Percentiles rank a stretch among this genome's conserved stretches.
These are phyloP conservation scores for Theretra japonica DNA, from an alignment of 2,888 invertebrate species.

Conservation along the genomic window DNA sequence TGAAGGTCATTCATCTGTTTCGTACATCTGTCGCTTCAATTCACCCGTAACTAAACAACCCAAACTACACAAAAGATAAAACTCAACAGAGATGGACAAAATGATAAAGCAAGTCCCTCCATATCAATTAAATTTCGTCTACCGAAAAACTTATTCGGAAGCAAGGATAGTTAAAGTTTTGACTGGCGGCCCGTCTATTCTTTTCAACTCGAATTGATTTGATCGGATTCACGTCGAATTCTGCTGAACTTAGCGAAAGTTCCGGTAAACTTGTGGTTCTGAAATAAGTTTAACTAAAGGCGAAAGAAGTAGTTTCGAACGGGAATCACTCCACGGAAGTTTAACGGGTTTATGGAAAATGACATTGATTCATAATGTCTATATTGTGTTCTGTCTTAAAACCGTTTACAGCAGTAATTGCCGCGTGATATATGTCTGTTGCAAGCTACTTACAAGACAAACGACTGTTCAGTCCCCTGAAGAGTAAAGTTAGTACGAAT, in stretches of 20 bases:
- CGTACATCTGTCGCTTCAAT: background rate
- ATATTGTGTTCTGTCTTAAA: constrained; percentile 40
- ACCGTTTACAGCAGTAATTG: constrained; percentile 27
- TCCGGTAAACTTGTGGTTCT: constrained; percentile 66
- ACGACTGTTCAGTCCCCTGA: background rate
- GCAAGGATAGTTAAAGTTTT: constrained; percentile 62
- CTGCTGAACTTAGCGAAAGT: constrained; percentile 65
- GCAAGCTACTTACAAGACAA: background rate
- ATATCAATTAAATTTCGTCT: constrained; percentile 57
- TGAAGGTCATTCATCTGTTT: background rate
- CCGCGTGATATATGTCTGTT: background rate
- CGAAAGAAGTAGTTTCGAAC: constrained; percentile 71
- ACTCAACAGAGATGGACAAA: constrained; percentile 28
- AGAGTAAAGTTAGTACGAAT: constrained; percentile 19
- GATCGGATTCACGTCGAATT: constrained; percentile 70
- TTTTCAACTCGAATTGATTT: constrained; percentile 75
- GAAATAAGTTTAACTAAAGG: constrained; percentile 74
- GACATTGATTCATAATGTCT: constrained; percentile 69
- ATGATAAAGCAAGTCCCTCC: constrained; percentile 33
- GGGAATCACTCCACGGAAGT: constrained; percentile 69
- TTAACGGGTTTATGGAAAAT: constrained; percentile 62
- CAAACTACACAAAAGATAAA: constrained; percentile 1
- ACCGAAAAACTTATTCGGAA: constrained; percentile 50
- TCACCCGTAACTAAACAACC: background rate
- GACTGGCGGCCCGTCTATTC: constrained; percentile 67